Evolutionary conservation across 2,113 vertebrate genomes (phyloP).

Genomic region (Pelusios castaneus): DNA sequence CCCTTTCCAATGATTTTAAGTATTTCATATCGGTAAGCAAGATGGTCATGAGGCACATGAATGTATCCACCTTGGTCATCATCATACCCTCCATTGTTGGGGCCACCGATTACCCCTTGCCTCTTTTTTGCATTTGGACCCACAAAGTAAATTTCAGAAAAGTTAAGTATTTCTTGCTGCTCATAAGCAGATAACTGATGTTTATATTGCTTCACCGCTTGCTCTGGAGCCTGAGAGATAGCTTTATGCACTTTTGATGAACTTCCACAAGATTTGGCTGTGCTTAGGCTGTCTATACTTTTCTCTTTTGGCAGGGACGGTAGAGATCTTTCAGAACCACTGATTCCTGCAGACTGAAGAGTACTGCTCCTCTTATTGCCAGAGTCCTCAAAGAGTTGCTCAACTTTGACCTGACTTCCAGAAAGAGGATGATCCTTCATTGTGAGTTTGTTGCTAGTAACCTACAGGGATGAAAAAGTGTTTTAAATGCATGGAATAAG

Average conservation of each 20-base stretch:
- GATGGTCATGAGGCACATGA: constrained; percentile 93
- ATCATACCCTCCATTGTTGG: constrained; percentile 93
- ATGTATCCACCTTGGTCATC: constrained; percentile 96
- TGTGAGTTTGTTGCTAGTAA: constrained; percentile 77
- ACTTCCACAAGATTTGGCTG: constrained; percentile 73
- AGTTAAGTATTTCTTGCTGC: constrained; percentile 90
- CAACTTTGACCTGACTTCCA: constrained; percentile 89
- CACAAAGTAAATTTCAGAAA: constrained; percentile 93
- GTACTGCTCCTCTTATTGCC: constrained; percentile 83
- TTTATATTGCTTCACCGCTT: constrained; percentile 91
- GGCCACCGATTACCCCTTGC: constrained; percentile 87
- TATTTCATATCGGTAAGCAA: constrained; percentile 96
- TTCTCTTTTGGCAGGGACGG: constrained; percentile 83
- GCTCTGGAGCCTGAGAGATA: constrained; percentile 85
- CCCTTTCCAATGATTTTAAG: constrained; percentile 98
- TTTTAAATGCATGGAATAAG: background rate
- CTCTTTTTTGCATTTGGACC: constrained; percentile 96
- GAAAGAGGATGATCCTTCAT: constrained; percentile 84
- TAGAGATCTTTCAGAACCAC: constrained; percentile 78
- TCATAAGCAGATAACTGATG: constrained; percentile 89
- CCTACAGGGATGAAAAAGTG: constrained; percentile 51
- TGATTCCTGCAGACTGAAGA: constrained; percentile 77
- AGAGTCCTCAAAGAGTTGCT: constrained; percentile 93
- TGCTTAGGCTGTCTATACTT: constrained; percentile 81
- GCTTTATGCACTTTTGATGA: constrained; percentile 76